phyloP scores from a whole-genome alignment of 2,113 vertebrate genomes.

The Seriola aureovittata region DNA sequence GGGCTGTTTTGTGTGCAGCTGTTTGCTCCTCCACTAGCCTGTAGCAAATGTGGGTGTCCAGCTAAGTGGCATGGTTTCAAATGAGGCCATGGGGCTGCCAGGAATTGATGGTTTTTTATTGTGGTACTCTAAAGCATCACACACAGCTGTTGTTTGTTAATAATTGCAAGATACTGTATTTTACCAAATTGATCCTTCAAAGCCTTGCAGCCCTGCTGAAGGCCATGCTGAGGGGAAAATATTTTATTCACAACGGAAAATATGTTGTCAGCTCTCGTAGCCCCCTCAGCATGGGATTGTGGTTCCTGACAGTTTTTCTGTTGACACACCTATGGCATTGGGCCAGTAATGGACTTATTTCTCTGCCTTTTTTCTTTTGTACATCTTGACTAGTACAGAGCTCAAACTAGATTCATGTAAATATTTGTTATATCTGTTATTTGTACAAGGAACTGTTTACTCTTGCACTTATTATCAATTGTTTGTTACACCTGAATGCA shows the following conservation, averaged over 20 bases:
- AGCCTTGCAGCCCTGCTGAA: neutral
- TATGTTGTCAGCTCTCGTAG: conserved; percentile 41
- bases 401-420: neutral
- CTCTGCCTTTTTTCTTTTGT: neutral
- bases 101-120: conserved; percentile 27
- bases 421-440: neutral
- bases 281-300: conserved; percentile 15
- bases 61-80: conserved; percentile 56
- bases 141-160: conserved; percentile 45
- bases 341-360: neutral
- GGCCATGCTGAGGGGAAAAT: conserved; percentile 12
- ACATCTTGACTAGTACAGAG: neutral
- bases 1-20: conserved; percentile 73
- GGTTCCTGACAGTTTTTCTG: conserved; percentile 20
- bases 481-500: conserved; percentile 3
- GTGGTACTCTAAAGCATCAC: conserved; percentile 24
- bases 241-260: conserved; percentile 52
- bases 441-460: neutral
- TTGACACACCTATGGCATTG: conserved; percentile 20
- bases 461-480: neutral
- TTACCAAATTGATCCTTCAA: conserved; percentile 31
- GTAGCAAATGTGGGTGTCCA: conserved; percentile 64
- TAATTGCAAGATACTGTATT: conserved; percentile 10
- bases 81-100: conserved; percentile 37
- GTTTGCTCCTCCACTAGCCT: conserved; percentile 64